These are phyloP conservation scores for Dolomedes plantarius DNA, from an alignment of 2,888 invertebrate species.

Conservation along the genomic window DNA sequence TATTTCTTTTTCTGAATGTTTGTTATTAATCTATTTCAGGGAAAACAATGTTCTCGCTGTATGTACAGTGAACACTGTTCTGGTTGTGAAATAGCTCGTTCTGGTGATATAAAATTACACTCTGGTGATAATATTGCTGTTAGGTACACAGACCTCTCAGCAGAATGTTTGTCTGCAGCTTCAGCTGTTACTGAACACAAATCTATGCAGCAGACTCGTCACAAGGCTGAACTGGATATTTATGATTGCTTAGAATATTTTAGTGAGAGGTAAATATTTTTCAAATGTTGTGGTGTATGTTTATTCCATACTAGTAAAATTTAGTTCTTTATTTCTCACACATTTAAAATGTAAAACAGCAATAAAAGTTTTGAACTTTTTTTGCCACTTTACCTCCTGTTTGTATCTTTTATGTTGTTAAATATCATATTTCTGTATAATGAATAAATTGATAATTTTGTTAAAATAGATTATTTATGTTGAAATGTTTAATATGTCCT, in stretches of 20 bases:
- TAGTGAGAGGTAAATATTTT: slow-evolving; percentile 78
- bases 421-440: too few species aligned
- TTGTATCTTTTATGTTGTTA: too few species aligned
- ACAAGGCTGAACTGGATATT: slow-evolving; percentile 80
- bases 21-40: slow-evolving; percentile 77
- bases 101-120: slow-evolving; percentile 78
- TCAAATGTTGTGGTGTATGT: too few species aligned
- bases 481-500: too few species aligned
- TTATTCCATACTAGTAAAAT: too few species aligned
- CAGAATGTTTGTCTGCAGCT: slow-evolving; percentile 75
- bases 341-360: too few species aligned
- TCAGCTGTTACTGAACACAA: slow-evolving; percentile 77
- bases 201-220: slow-evolving; percentile 79
- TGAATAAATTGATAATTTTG: too few species aligned
- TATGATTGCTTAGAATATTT: slow-evolving; percentile 82
- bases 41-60: slow-evolving; percentile 81
- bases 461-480: too few species aligned
- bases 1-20: too few species aligned
- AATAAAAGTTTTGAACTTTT: too few species aligned
- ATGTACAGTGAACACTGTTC: slow-evolving; percentile 80
- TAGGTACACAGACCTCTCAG: slow-evolving; percentile 77
- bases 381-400: too few species aligned
- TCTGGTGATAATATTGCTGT: slow-evolving; percentile 80
- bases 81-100: slow-evolving; percentile 79
- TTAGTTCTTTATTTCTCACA: too few species aligned